Evolutionary conservation across 2,113 vertebrate species (phyloP), one percentile per base, ranked within the genome.

Genomic region (Podarcis muralis): DNA sequence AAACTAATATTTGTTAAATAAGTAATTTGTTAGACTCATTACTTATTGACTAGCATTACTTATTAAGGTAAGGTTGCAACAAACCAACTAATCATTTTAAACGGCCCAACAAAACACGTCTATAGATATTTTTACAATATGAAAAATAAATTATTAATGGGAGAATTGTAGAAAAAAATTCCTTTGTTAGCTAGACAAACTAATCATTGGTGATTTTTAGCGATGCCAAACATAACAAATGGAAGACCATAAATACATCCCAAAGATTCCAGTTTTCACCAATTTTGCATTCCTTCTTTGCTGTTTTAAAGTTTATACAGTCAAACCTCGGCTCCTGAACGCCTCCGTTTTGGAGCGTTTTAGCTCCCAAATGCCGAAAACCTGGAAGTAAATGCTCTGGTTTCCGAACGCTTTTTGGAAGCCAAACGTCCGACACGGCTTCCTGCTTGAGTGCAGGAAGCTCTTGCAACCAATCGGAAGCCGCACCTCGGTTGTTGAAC

Each of bases 401-500:
- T 48, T 48, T 48, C 11, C 2, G 0, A 48, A 48, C 0, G 48
- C 9, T 48, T 48, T 48, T 48, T 0, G 1, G 48, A 48, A 11
- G 48, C 11, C 48, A 53, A 53, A 53, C 0, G 48, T 53, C 48
- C 48, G 0, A 12, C 0, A 11, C 2, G 2, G 9, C 48, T 53
- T 53, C 48, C 11, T 53, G 2, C 48, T 53, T 11, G 48, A 53
- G 48, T 53, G 9, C 0, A 53, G 48, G 48, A 53, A 53, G 48
- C 48, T 43, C 48, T 53, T 53, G 48, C 48, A 53, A 53, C 48
- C 48, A 53, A 12, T 0, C 48, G 2, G 48, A 53, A 53, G 48
- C 48, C 2, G 0, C 0, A 0, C 48, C 48, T 53, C 2, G 0
- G 0, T 53, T 11, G 48, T 53, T 53, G 48, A 53, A 53, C 2